Conservation (phyloP, 2,888 invertebrate species). For the Andrena haemorrhoa region DNA sequence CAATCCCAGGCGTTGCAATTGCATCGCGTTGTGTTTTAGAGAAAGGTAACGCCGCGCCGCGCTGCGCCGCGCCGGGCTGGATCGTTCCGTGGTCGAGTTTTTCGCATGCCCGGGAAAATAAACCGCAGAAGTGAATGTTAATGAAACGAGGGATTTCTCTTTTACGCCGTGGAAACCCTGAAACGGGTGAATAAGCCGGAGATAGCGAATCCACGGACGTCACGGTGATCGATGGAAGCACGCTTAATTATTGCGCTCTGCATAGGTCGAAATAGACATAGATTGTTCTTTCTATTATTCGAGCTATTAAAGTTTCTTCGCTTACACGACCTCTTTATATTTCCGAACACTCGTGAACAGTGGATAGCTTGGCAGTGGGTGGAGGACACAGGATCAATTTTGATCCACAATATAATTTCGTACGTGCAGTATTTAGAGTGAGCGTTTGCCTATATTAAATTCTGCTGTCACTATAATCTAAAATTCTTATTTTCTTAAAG, state of each 20-base stretch:
- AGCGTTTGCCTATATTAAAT: too few relatives aligned
- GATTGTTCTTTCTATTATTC: neutral
- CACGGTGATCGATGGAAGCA: neutral
- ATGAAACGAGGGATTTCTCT: constrained; percentile 58
- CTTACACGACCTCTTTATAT: too few relatives aligned
- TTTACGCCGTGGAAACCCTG: constrained; percentile 45
- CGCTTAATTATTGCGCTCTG: too few relatives aligned
- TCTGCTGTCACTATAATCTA: too few relatives aligned
- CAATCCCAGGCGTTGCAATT: constrained; percentile 24
- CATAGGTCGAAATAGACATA: neutral
- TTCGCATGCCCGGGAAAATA: constrained; percentile 62
- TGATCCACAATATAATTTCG: too few relatives aligned
- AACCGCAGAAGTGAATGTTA: constrained; percentile 66
- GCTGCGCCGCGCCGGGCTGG: constrained; percentile 21
- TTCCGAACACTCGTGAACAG: too few relatives aligned
- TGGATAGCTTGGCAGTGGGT: too few relatives aligned
- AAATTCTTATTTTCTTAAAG: too few relatives aligned
- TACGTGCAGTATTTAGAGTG: too few relatives aligned
- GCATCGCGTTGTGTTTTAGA: constrained; percentile 51
- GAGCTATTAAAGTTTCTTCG: too few relatives aligned
- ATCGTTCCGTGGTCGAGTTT: constrained; percentile 64
- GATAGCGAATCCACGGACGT: constrained; percentile 15
- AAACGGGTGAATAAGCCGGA: constrained; percentile 45
- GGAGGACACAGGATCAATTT: too few relatives aligned
- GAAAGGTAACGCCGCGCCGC: constrained; percentile 60